Percentiles rank a stretch among this genome's conserved stretches.
phyloP scores from a whole-genome alignment of 2,888 invertebrate genomes.

The Chaetoderma sp. region DNA sequence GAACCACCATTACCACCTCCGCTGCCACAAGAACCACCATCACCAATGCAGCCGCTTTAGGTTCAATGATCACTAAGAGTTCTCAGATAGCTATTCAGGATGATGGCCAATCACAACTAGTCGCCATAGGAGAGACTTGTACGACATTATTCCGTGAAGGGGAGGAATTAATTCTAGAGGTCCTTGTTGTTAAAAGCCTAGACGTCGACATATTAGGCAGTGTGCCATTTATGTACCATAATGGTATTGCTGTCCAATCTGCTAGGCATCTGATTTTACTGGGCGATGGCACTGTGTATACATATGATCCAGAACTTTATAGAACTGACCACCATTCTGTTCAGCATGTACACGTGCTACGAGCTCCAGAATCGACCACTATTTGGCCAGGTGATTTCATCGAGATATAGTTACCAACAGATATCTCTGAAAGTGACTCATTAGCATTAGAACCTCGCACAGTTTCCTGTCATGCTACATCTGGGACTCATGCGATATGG shows the following conservation, averaged over 20 bases:
- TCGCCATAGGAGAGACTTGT: too few species aligned
- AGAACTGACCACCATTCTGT: not conserved
- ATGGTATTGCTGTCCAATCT: constrained; percentile 38
- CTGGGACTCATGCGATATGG: too few species aligned
- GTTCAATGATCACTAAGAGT: too few species aligned
- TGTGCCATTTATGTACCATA: constrained; percentile 38
- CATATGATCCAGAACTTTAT: not conserved
- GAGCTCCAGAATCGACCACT: constrained; percentile 16
- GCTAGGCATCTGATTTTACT: constrained; percentile 29
- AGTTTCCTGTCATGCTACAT: not conserved
- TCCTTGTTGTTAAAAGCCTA: constrained; percentile 32
- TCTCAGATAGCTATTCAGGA: too few species aligned
- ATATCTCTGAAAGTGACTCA: constrained; percentile 1
- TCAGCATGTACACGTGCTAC: constrained; percentile 20
- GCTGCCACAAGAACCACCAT: too few species aligned
- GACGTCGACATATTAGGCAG: constrained; percentile 40
- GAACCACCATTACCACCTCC: too few species aligned
- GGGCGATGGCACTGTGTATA: constrained; percentile 15
- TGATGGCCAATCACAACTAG: too few species aligned
- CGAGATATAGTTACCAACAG: constrained; percentile 27
- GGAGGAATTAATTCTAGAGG: constrained; percentile 18
- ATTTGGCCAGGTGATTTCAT: constrained; percentile 34
- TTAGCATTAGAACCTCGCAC: constrained; percentile 14
- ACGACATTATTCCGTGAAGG: too few species aligned
- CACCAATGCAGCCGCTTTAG: too few species aligned